Base-by-base conservation (phyloP, 2,113 vertebrate genomes). In the Tragelaphus buxtoni region DNA sequence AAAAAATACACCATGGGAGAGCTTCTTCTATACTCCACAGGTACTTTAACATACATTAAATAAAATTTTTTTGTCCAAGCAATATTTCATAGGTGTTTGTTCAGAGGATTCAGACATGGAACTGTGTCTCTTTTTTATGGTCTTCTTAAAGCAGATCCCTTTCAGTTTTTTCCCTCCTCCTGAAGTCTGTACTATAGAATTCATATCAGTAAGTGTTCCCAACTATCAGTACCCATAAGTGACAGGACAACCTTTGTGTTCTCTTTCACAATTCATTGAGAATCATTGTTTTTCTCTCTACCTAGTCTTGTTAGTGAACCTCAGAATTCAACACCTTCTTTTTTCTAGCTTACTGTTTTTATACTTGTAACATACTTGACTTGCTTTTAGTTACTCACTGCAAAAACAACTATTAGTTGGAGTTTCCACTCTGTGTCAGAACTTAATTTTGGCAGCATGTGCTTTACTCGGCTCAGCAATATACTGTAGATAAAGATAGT, bases 71-170 rank as follows among this genome's bases (percentile, higher is more conserved):
- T 72, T 45, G 1, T 5, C 12, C n/a, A 89, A 55, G 17, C 65
- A 87, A 18, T 96, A 76, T 84, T 90, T 96, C 60, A 55, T 61
- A 91, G 24, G 2, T n/a, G 24, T 96, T 84, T 87, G 9, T 83
- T 95, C 56, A 88, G 30, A 76, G 4, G 22, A 63, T 55, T 92
- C 24, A 83, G 56, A 9, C 7, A 51, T 61, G 22, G 5, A 60
- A n/a, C 17, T 69, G 9, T 60, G 13, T 45, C 56, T 79, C 9
- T 3, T 3, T 80, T 32, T 17, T 35, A 49, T 32, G 13, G 11
- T 2, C 11, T 79, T 79, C n/a, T 53, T 92, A 58, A 58, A 28
- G 1, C n/a, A 7, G 55, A 5, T 2, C 1, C 2, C 17, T 84
- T 17, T 88, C 35, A 9, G 20, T 9, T 30, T 49, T 77, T 56